phyloP scores from a whole-genome alignment of 2,797 vertebrate genomes.

The Syngnathus acus region DNA sequence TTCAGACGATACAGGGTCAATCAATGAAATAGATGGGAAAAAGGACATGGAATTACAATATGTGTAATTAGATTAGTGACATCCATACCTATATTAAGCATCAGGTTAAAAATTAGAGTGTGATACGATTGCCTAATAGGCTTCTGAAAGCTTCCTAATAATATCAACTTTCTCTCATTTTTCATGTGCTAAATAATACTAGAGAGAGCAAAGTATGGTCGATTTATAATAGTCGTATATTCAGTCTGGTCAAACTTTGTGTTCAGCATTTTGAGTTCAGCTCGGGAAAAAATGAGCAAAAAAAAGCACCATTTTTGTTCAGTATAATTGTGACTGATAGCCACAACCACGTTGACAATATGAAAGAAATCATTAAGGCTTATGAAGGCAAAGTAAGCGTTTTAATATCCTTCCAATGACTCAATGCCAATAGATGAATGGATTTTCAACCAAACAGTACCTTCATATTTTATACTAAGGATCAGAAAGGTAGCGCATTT shows the following conservation, averaged over 20 bases:
- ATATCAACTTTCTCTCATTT: neutral
- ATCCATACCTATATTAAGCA: neutral
- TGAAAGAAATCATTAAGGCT: no score
- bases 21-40: neutral
- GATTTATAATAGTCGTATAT: no score
- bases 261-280: no score
- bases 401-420: neutral
- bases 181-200: neutral
- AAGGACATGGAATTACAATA: neutral
- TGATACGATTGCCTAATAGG: no score
- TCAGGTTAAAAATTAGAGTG: no score
- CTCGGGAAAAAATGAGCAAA: neutral
- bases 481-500: neutral
- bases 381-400: neutral
- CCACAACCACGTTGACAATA: no score
- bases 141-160: neutral
- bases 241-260: no score
- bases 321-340: neutral
- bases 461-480: neutral
- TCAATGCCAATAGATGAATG: neutral
- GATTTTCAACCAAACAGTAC: neutral
- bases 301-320: neutral
- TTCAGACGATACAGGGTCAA: constrained; percentile 3
- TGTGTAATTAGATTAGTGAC: neutral
- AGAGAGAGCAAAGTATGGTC: neutral